A percentile compares a stretch with the other conserved stretches of the same genome.
Evolutionary conservation across 1,140 invertebrate genomes (phyloP).

Genomic region (Acromyrmex heyeri): DNA sequence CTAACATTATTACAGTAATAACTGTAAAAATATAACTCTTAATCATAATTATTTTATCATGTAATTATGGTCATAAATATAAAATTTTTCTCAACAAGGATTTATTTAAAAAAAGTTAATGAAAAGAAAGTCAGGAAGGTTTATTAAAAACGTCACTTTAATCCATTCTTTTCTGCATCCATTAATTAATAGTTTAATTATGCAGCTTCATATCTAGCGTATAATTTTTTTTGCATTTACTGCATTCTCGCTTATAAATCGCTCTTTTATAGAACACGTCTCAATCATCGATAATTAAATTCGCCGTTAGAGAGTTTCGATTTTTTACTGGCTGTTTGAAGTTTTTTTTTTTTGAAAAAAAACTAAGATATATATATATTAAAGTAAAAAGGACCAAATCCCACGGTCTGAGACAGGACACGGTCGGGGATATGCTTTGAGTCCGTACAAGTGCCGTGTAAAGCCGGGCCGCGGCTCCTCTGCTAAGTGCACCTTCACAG

Average conservation of each 20-base stretch:
- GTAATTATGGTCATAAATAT: too few species aligned
- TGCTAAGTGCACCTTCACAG: constrained; percentile 76
- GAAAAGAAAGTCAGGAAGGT: neutral
- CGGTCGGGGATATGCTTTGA: constrained; percentile 24
- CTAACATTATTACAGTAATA: too few species aligned
- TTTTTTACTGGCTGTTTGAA: neutral
- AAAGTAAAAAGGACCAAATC: constrained; percentile 18
- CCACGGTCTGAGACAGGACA: neutral
- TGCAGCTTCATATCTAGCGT: neutral
- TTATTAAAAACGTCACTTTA: neutral
- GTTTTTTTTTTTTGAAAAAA: neutral
- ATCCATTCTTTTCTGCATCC: neutral
- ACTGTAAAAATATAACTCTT: too few species aligned
- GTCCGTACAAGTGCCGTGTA: constrained; percentile 60
- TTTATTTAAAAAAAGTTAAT: neutral
- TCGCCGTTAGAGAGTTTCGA: neutral
- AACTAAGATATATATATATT: neutral
- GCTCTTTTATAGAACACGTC: neutral
- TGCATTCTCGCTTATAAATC: neutral
- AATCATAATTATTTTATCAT: too few species aligned
- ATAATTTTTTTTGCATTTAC: neutral
- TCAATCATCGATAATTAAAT: neutral
- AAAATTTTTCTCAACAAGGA: neutral
- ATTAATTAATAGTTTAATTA: neutral
- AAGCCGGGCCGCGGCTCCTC: constrained; percentile 55